Base-by-base conservation (phyloP, 2,113 vertebrate species). In the Leptobrachium ailaonicum region DNA sequence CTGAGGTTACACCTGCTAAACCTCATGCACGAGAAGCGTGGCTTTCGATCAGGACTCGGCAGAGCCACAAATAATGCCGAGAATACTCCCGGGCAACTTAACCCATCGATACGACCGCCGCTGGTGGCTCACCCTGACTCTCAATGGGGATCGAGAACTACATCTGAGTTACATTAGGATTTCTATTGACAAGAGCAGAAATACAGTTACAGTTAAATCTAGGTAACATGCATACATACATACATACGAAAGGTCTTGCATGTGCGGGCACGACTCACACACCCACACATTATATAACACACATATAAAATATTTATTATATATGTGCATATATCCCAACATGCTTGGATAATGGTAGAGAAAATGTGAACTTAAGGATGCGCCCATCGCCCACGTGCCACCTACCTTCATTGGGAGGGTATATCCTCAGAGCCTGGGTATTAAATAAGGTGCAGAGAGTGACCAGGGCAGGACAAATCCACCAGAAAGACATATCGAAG, bases 401-500 rank as follows among this genome's bases (percentile, higher is more conserved):
- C 79, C 43, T 81, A 81, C 79, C 79, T 81, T 81, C 79, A 75
- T 81, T 81, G 11, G 71, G 68, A 69, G 79, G 79, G 66, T 81
- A 81, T 3, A 64, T 81, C 66, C 79, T 81, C 32, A 81, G 56
- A 75, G 79, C 79, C 71, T 69, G 72, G 71, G 64, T 60, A 69
- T 47, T 60, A n/a, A 75, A 58, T 2, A 66, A n/a, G 66, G 72
- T 67, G 66, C 64, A 68, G 12, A 81, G 53, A 75, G 79, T 81
- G 79, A 75, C 14, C 47, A 81, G 40, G 20, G 66, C 53, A 69
- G 64, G 72, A 50, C 73, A 81, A 81, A 81, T 81, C 79, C 79
- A 81, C 71, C 71, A 81, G 72, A 69, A 75, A 81, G 79, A 81
- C 79, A 81, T 81, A 81, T 81, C 72, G 79, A 81, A 63, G 71